These are phyloP conservation scores for Suillia variegata DNA, from an alignment of 2,888 invertebrate species.

Conservation along the genomic window DNA sequence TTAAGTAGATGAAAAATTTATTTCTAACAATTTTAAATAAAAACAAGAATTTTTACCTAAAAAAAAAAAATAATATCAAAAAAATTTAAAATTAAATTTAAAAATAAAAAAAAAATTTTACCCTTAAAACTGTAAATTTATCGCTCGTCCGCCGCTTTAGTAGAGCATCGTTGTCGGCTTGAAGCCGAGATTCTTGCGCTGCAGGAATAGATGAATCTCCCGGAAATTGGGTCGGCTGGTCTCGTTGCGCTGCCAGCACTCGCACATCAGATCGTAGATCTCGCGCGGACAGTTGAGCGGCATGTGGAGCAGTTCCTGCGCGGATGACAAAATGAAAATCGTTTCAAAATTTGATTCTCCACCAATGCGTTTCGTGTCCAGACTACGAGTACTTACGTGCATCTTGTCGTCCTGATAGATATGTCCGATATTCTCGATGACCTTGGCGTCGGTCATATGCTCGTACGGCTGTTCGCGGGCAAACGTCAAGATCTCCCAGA, in stretches of 20 bases:
- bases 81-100: too few species aligned
- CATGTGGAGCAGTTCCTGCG: slow-evolving; percentile 67
- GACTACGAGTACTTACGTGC: slow-evolving; percentile 67
- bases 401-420: slow-evolving; percentile 76
- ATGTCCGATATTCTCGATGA: slow-evolving; percentile 81
- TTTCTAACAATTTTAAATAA: too few species aligned
- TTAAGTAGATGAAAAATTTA: too few species aligned
- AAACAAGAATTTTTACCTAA: too few species aligned
- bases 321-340: too few species aligned
- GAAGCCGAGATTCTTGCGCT: slow-evolving; percentile 73
- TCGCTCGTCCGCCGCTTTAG: too few species aligned
- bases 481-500: slow-evolving; percentile 86
- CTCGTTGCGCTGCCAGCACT: slow-evolving; percentile 85
- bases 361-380: too few species aligned
- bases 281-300: slow-evolving; percentile 82
- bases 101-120: too few species aligned
- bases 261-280: slow-evolving; percentile 84
- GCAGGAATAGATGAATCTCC: slow-evolving; percentile 84
- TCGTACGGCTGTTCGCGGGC: slow-evolving; percentile 84
- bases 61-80: too few species aligned
- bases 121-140: too few species aligned
- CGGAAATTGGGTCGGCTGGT: slow-evolving; percentile 78
- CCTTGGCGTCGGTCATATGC: slow-evolving; percentile 77
- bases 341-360: not conserved
- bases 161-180: slow-evolving; percentile 56